A percentile compares a stretch with the other conserved stretches of the same genome.
phyloP scores from a whole-genome alignment of 2,888 invertebrate species.

The Drosophila conformis region DNA sequence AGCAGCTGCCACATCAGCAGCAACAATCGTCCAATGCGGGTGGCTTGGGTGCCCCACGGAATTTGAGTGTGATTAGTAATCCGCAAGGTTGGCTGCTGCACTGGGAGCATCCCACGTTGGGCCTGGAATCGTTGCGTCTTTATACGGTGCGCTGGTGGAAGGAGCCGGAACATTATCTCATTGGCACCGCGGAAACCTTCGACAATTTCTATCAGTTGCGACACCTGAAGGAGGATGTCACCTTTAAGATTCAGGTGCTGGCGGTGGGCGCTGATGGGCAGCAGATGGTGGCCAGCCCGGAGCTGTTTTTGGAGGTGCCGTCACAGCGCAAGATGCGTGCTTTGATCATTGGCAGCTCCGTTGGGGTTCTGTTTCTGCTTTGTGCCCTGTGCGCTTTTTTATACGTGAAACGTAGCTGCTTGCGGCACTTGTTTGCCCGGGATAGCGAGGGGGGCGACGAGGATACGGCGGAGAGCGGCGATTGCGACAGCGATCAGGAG shows the following conservation, averaged over 20 bases:
- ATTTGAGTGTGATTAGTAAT: conserved; percentile 89
- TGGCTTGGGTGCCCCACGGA: conserved; percentile 86
- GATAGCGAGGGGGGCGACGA: conserved; percentile 63
- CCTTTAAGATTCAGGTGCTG: conserved; percentile 90
- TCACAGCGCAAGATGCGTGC: conserved; percentile 90
- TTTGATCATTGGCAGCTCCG: conserved; percentile 90
- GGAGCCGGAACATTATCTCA: conserved; percentile 88
- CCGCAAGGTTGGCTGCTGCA: conserved; percentile 91
- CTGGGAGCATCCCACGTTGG: conserved; percentile 89
- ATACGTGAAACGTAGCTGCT: conserved; percentile 84
- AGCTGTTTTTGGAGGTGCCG: conserved; percentile 88
- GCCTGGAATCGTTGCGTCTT: conserved; percentile 86
- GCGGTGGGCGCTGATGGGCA: conserved; percentile 88
- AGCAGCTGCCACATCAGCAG: conserved; percentile 53
- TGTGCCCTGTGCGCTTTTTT: conserved; percentile 88
- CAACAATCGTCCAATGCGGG: conserved; percentile 49
- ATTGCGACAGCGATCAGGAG: conserved; percentile 82
- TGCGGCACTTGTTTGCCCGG: conserved; percentile 76
- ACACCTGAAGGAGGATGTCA: conserved; percentile 89
- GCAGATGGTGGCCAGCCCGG: conserved; percentile 88
- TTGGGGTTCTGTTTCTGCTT: conserved; percentile 89
- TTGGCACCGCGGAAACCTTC: conserved; percentile 89
- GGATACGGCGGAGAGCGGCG: conserved; percentile 77
- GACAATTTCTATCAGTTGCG: conserved; percentile 90
- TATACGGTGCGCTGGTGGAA: conserved; percentile 91